Conservation (phyloP, 1,140 invertebrate genomes). For the Chelonus insularis region DNA sequence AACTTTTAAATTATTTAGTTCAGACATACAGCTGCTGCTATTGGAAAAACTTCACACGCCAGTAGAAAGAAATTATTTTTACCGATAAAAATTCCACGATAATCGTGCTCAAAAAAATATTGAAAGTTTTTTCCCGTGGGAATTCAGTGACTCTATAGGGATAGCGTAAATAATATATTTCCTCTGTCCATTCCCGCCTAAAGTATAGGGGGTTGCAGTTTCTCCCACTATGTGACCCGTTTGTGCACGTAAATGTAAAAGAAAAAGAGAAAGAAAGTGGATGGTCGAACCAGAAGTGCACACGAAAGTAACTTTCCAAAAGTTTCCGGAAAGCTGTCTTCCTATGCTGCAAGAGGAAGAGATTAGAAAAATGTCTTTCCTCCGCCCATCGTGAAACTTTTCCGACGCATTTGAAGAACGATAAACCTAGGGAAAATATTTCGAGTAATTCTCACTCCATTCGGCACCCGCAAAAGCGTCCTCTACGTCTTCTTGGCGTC, state of each 20-base stretch:
- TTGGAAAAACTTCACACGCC: constrained; percentile 8
- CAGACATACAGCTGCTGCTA: background rate
- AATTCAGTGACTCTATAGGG: constrained; percentile 13
- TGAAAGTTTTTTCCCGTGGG: constrained; percentile 27
- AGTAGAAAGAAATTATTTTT: constrained; percentile 15
- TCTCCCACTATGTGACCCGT: constrained; percentile 16
- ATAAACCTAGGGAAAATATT: constrained; percentile 26
- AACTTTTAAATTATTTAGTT: constrained; percentile 11
- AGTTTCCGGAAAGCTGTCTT: constrained; percentile 20
- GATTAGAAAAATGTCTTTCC: constrained; percentile 35
- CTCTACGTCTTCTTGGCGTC: background rate
- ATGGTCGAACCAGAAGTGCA: constrained; percentile 14
- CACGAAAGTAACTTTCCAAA: constrained; percentile 28
- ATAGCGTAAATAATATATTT: constrained; percentile 44
- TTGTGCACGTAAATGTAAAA: constrained; percentile 3
- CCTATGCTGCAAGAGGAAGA: constrained; percentile 18
- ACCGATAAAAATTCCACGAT: constrained; percentile 13
- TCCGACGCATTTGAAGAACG: constrained; percentile 23
- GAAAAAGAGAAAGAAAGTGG: background rate
- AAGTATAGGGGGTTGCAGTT: constrained; percentile 2
- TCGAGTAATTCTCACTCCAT: constrained; percentile 18
- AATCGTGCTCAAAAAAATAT: constrained; percentile 26
- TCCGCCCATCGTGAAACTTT: constrained; percentile 4
- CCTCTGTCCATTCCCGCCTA: constrained; percentile 27
- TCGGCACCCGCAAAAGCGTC: background rate